phyloP scores from a whole-genome alignment of 2,113 vertebrate genomes.

The Oxyruncus cristatus region DNA sequence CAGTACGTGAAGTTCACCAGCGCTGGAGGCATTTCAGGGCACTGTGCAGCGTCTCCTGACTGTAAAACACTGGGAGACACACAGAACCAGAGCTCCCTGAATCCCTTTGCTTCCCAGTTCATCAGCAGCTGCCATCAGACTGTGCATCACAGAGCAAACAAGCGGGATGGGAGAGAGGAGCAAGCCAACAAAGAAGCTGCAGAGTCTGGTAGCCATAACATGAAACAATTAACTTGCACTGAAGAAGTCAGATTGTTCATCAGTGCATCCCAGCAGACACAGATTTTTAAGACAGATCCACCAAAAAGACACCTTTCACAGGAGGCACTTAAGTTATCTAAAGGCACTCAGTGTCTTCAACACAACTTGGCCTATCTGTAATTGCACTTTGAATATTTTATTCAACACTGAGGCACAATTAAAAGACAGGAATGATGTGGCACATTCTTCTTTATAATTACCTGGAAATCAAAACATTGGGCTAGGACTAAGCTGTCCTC shows the following conservation, averaged over 20 bases:
- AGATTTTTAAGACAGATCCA: neutral
- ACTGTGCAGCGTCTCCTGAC: neutral
- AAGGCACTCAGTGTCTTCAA: neutral
- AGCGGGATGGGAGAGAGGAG: neutral
- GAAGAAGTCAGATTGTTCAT: neutral
- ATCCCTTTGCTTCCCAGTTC: neutral
- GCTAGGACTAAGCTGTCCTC: constrained; percentile 59
- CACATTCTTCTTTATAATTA: constrained; percentile 54
- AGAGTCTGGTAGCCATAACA: neutral
- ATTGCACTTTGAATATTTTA: neutral
- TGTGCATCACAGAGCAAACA: neutral
- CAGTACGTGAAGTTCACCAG: neutral
- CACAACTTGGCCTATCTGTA: neutral
- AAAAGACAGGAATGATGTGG: neutral
- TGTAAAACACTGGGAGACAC: neutral
- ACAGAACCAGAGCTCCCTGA: neutral
- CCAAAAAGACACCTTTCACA: fast-evolving
- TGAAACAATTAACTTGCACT: neutral
- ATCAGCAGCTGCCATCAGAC: neutral
- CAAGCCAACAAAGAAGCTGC: neutral
- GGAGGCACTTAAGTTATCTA: neutral
- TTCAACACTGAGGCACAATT: neutral
- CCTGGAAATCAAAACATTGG: constrained; percentile 57
- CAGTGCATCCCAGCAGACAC: neutral
- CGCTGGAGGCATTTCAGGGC: neutral